A percentile compares a stretch with the other conserved stretches of the same genome.
These are phyloP conservation scores for Eretmochelys imbricata DNA, from an alignment of 2,113 vertebrate genomes.

Conservation along the genomic window DNA sequence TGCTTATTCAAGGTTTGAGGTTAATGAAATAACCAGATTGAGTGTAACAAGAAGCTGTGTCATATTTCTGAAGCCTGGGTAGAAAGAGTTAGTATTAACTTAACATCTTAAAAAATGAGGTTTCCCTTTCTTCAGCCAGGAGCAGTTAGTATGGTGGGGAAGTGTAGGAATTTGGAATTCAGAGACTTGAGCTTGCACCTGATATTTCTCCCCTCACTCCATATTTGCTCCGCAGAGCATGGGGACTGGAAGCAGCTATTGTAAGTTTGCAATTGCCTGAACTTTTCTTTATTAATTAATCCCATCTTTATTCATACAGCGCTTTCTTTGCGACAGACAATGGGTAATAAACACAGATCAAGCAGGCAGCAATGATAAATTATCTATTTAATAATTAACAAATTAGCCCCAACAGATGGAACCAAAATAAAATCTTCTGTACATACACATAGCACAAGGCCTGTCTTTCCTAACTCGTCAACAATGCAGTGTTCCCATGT, in stretches of 20 bases:
- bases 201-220: neutral
- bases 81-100: neutral
- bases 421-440: conserved; percentile 74
- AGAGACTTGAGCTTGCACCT: conserved; percentile 6
- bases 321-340: conserved; percentile 65
- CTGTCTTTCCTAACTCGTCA: conserved; percentile 3
- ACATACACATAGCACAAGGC: neutral
- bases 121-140: neutral
- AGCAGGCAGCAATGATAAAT: conserved; percentile 76
- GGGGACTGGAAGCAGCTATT: neutral
- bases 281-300: conserved; percentile 77
- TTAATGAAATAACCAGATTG: neutral
- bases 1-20: neutral
- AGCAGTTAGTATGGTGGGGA: neutral
- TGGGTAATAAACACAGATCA: conserved; percentile 77
- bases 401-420: conserved; percentile 81
- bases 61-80: neutral
- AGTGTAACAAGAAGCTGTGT: neutral
- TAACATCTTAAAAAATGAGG: neutral
- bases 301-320: conserved; percentile 73
- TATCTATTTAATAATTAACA: conserved; percentile 81
- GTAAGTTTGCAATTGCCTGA: conserved; percentile 50
- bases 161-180: neutral
- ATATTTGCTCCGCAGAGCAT: neutral
- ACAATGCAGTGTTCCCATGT: neutral